phyloP scores from a whole-genome alignment of 2,888 invertebrate species.

The Melieria omissa region DNA sequence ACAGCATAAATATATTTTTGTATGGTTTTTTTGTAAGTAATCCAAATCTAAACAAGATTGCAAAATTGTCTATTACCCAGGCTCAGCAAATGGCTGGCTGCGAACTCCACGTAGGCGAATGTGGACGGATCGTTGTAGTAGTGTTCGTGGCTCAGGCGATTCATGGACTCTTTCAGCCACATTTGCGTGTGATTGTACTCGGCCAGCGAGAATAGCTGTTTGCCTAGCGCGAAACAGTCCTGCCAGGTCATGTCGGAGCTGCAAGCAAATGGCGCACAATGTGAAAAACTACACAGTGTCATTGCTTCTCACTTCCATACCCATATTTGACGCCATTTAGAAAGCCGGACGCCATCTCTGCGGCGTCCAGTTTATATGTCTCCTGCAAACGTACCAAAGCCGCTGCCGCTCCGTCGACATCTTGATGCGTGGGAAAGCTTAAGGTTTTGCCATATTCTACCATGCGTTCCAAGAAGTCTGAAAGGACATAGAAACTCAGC shows the following conservation, averaged over 20 bases:
- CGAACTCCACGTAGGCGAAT: constrained; percentile 56
- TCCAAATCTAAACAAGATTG: neutral
- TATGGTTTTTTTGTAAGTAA: too few relatives aligned
- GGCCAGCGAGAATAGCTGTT: constrained; percentile 88
- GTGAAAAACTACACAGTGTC: constrained; percentile 42
- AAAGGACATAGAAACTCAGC: neutral
- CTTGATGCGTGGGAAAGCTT: constrained; percentile 90
- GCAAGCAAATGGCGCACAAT: neutral
- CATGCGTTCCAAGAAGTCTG: constrained; percentile 79
- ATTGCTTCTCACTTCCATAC: constrained; percentile 56
- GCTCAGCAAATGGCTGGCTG: constrained; percentile 56
- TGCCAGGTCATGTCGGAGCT: constrained; percentile 79
- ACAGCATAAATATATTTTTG: too few relatives aligned
- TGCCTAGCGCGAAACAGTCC: constrained; percentile 95
- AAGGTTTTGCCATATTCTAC: constrained; percentile 76
- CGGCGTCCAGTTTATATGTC: constrained; percentile 89
- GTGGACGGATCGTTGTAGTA: constrained; percentile 43
- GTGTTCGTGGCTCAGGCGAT: constrained; percentile 74
- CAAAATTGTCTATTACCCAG: constrained; percentile 51
- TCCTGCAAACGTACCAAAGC: constrained; percentile 93
- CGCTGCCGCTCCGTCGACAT: constrained; percentile 92
- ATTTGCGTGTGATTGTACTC: constrained; percentile 92
- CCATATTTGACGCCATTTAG: constrained; percentile 86
- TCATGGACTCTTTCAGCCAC: constrained; percentile 94
- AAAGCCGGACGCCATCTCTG: constrained; percentile 85